These are phyloP conservation scores for Desoria tigrina DNA, from an alignment of 2,888 invertebrate genomes.

Conservation along the genomic window DNA sequence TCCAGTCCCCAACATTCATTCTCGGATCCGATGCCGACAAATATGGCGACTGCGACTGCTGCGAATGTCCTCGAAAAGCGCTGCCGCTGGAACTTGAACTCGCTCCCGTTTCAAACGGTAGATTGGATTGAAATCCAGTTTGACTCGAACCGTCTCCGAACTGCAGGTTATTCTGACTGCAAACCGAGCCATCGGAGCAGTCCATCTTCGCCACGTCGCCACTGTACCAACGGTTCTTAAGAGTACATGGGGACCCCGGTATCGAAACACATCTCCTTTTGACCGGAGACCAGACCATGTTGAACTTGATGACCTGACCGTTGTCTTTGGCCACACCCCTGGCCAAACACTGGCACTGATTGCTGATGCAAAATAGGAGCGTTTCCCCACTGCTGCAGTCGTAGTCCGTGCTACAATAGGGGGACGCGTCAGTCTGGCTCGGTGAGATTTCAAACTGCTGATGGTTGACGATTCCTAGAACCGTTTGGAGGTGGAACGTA, in stretches of 20 bases:
- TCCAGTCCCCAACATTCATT: not conserved
- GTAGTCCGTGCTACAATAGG: not conserved
- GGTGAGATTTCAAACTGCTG: no score
- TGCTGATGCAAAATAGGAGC: conserved; percentile 15
- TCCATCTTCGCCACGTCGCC: not conserved
- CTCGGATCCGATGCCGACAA: not conserved
- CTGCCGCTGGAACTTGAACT: no score
- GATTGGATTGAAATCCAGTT: no score
- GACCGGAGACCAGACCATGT: conserved; percentile 22
- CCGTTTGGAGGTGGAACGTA: no score
- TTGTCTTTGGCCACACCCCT: not conserved
- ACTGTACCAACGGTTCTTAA: conserved; percentile 1
- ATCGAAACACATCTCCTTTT: conserved; percentile 17
- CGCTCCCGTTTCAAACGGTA: no score
- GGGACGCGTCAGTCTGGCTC: not conserved
- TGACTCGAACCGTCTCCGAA: no score
- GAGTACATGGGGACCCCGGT: conserved; percentile 24
- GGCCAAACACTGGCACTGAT: conserved; percentile 13
- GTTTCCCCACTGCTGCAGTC: conserved; percentile 18
- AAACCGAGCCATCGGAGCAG: not conserved
- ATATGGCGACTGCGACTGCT: no score
- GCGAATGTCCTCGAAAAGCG: no score
- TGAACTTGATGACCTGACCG: not conserved
- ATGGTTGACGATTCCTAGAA: no score
- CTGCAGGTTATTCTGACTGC: no score